A percentile compares a stretch with the other conserved stretches of the same genome.
phyloP scores from a whole-genome alignment of 2,888 invertebrate genomes.

The Quadroppia sp. region DNA sequence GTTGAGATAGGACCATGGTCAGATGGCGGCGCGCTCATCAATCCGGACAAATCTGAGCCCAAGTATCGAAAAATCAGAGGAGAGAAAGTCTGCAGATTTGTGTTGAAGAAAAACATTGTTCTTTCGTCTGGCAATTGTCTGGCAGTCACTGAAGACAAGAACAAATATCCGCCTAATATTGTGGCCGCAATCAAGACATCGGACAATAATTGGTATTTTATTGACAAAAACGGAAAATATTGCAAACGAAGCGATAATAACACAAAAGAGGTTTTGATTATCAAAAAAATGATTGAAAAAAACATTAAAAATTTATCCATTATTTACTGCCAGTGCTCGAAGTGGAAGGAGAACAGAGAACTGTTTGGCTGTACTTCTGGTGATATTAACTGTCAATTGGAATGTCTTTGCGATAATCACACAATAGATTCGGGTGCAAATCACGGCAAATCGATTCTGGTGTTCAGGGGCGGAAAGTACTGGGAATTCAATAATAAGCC shows the following conservation, averaged over 20 bases:
- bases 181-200: not conserved
- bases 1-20: not conserved
- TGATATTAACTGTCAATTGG: not conserved
- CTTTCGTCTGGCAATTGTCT: not conserved
- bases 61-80: not conserved
- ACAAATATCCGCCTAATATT: slow-evolving; percentile 13
- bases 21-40: not conserved
- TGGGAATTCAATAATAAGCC: slow-evolving; percentile 18
- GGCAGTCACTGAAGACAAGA: not conserved
- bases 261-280: not conserved
- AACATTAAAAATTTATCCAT: not conserved
- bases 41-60: not conserved
- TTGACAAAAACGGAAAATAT: slow-evolving; percentile 14
- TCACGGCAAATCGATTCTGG: not conserved
- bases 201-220: not conserved
- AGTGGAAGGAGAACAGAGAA: not conserved
- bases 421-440: not conserved
- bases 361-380: not conserved
- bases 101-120: not conserved
- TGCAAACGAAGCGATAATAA: not conserved
- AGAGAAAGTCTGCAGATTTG: not conserved
- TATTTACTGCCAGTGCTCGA: not conserved
- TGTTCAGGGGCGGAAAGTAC: slow-evolving; percentile 1
- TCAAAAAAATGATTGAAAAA: too few species aligned
- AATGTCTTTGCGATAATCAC: not conserved